These are phyloP conservation scores for Squalus acanthias DNA, from an alignment of 2,797 vertebrate species.

Conservation along the genomic window DNA sequence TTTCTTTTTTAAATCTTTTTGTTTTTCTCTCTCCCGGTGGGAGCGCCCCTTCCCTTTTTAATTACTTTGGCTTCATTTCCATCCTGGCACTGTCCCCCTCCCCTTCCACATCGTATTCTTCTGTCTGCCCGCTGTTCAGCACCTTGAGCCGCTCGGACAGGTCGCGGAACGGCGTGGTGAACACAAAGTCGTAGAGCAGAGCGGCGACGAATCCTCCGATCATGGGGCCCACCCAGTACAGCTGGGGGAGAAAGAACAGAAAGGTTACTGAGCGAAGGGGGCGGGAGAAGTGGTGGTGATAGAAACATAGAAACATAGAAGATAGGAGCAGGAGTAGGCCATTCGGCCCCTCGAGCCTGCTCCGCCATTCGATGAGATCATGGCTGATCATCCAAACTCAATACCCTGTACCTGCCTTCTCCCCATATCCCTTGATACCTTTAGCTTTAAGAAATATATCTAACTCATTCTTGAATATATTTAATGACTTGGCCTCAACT, in stretches of 20 bases:
- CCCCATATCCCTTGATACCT: too few species aligned
- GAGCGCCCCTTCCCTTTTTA: not conserved
- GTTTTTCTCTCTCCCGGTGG: not conserved
- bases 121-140: conserved; percentile 80
- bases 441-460: too few species aligned
- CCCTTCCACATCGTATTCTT: conserved; percentile 81
- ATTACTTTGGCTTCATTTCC: conserved; percentile 85
- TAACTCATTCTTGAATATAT: too few species aligned
- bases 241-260: conserved; percentile 54
- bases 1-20: not conserved
- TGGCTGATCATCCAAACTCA: too few species aligned
- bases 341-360: too few species aligned
- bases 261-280: too few species aligned
- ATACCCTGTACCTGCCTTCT: too few species aligned
- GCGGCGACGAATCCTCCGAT: conserved; percentile 81
- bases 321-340: too few species aligned
- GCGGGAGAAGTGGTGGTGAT: not conserved
- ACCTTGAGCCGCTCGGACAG: conserved; percentile 82
- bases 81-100: conserved; percentile 71
- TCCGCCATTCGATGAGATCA: too few species aligned
- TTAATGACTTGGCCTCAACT: too few species aligned
- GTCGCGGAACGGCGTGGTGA: conserved; percentile 75
- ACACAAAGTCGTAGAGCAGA: conserved; percentile 85
- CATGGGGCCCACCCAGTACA: conserved; percentile 95
- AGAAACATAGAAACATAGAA: too few species aligned